A percentile compares a stretch with the other conserved stretches of the same genome.
Conservation (phyloP, 2,888 invertebrate species). For the Tenodera sinensis region DNA sequence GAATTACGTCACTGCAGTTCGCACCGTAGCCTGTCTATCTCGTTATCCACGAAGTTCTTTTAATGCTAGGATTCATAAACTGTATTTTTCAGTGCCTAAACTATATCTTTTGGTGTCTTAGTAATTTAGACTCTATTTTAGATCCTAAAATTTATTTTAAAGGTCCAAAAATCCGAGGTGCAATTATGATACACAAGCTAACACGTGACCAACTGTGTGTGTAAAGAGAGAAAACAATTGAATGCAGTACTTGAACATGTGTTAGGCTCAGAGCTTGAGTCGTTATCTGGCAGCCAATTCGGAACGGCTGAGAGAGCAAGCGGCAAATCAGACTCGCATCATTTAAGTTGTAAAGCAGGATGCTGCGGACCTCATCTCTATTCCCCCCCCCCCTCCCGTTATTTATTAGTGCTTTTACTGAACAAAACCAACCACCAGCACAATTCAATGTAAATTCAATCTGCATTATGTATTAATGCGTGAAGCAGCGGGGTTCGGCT, state of each 20-base stretch:
- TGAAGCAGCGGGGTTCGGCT: neutral
- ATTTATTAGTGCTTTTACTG: neutral
- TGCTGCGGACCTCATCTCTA: neutral
- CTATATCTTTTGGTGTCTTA: too few relatives aligned
- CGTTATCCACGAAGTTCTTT: too few relatives aligned
- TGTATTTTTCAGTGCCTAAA: too few relatives aligned
- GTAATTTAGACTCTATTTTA: too few relatives aligned
- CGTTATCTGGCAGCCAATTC: neutral
- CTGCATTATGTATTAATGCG: constrained; percentile 12
- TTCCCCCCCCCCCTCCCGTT: neutral
- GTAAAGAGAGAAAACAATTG: neutral
- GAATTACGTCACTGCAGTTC: too few relatives aligned
- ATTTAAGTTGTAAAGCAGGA: neutral
- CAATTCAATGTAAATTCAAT: constrained; percentile 13
- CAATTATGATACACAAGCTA: neutral
- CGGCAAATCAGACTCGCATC: neutral
- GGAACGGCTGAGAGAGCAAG: neutral
- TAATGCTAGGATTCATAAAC: too few relatives aligned
- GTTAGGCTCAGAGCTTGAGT: neutral
- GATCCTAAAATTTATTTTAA: too few relatives aligned
- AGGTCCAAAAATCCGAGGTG: too few relatives aligned
- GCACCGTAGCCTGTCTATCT: too few relatives aligned
- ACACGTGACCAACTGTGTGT: neutral
- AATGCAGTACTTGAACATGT: neutral
- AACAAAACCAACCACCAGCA: neutral